phyloP scores from a whole-genome alignment of 2,888 invertebrate species.

The Hypselothyrea guttata region DNA sequence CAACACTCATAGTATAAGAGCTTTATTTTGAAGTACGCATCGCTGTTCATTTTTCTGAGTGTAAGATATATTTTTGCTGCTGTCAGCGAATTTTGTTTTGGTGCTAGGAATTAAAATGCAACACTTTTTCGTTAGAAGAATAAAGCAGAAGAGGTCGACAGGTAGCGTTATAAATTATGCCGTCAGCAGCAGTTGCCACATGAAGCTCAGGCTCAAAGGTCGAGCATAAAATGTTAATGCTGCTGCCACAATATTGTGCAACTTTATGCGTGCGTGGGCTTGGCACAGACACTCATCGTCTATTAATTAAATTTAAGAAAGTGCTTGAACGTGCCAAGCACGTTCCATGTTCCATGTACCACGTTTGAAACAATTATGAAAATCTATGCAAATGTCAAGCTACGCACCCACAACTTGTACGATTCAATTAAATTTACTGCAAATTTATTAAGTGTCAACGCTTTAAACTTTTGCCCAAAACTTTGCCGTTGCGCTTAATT shows the following conservation, averaged over 20 bases:
- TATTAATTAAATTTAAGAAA: constrained; percentile 45
- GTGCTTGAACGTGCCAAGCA: constrained; percentile 21
- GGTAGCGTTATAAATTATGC: constrained; percentile 57
- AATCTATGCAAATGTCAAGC: constrained; percentile 30
- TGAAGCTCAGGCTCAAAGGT: constrained; percentile 26
- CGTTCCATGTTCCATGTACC: constrained; percentile 19
- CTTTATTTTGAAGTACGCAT: too few species aligned
- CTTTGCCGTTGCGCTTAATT: constrained; percentile 27
- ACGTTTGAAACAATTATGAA: constrained; percentile 26
- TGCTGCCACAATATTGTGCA: constrained; percentile 21
- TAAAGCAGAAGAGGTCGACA: constrained; percentile 56
- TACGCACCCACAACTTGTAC: neutral
- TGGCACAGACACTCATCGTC: constrained; percentile 8
- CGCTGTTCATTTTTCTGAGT: too few species aligned
- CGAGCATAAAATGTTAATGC: constrained; percentile 16
- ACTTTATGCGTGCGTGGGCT: constrained; percentile 13
- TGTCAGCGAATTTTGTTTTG: constrained; percentile 55
- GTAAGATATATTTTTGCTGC: too few species aligned
- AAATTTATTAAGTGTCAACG: constrained; percentile 27
- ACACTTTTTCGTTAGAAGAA: constrained; percentile 73
- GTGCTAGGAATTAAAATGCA: constrained; percentile 57
- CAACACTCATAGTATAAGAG: too few species aligned
- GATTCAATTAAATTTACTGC: constrained; percentile 31
- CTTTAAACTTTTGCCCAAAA: constrained; percentile 17
- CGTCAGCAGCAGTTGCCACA: constrained; percentile 43